phyloP scores from a whole-genome alignment of 2,113 vertebrate species.

The Ailurus styani region DNA sequence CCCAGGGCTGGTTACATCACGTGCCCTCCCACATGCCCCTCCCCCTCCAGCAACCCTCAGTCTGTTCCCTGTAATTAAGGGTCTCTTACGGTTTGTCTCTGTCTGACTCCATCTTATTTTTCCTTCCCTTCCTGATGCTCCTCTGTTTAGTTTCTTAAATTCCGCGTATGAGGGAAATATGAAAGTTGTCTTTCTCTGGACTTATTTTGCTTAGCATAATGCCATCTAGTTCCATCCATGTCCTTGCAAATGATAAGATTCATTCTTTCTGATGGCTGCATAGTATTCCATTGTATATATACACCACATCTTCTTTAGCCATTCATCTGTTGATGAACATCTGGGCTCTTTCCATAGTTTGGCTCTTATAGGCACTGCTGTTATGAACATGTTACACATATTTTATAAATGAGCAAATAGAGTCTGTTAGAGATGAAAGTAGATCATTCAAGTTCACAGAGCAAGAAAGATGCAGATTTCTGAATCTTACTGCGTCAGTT shows the following conservation, averaged over 20 bases:
- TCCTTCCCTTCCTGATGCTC: not conserved
- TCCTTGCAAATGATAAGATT: not conserved
- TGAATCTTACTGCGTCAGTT: not conserved
- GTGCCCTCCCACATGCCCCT: not conserved
- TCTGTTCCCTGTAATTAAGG: not conserved
- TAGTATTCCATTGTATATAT: not conserved
- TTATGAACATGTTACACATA: not conserved
- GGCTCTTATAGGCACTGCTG: not conserved
- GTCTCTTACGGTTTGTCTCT: not conserved
- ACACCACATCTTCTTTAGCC: not conserved
- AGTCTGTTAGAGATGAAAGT: not conserved
- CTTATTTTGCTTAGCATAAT: not conserved
- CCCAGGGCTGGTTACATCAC: not conserved
- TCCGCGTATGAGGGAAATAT: not conserved
- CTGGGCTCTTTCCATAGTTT: not conserved
- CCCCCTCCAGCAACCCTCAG: not conserved
- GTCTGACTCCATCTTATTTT: not conserved
- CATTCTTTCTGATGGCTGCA: not conserved
- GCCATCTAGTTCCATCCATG: not conserved
- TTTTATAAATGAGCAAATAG: not conserved
- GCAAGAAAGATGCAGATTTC: not conserved
- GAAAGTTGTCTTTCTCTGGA: not conserved
- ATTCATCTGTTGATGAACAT: not conserved
- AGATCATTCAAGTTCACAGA: not conserved
- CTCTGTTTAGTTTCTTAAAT: not conserved